Base-by-base conservation (phyloP, 2,113 vertebrate genomes). In the Pogona vitticeps region DNA sequence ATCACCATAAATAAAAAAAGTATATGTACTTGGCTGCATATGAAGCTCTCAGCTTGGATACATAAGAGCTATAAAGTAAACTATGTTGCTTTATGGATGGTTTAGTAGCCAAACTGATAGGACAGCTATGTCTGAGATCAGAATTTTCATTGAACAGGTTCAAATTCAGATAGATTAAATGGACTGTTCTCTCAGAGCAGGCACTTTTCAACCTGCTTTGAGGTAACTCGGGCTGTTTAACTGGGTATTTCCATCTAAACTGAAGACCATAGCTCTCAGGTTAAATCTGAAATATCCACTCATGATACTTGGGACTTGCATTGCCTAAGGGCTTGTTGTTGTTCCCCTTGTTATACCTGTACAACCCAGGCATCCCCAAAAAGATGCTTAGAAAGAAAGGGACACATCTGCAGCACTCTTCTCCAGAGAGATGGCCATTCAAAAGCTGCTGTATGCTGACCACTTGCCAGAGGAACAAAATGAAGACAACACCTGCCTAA, bases 1-100 rank as follows among this genome's bases (percentile, higher is more conserved):
- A 89, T 93, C 93, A 83, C 88, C 88, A 90, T 93, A 93, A 95
- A 94, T 93, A 94, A 93, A 89, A 91, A 88, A 75, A 42, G 59
- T 84, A 67, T 84, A 88, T 67, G 46, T 77, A 61, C 80, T 82
- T 80, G 88, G 83, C 81, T 89, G 80, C 87, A 61, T 80, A 86
- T 77, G 88, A 91, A 80, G 88, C 76, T 87, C 31, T 2, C 91
- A 90, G 85, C 82, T 90, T 88, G 46, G n/a, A 1, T 14, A 70
- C 15, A 87, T 86, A 68, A 82, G 90, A 82, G 87, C 68, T 59
- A 79, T 71, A 83, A 52, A 52, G 46, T 52, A 52, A 52, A 77
- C 80, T 26, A 6, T 67, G 76, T 85, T 61, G 14, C 40, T 83
- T 83, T 72, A 17, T 67, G 3, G 14, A 3, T 23, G 58, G 31